A percentile compares a stretch with the other conserved stretches of the same genome.
Conservation (phyloP, 1,140 invertebrate genomes). For the Zophobas atratus region DNA sequence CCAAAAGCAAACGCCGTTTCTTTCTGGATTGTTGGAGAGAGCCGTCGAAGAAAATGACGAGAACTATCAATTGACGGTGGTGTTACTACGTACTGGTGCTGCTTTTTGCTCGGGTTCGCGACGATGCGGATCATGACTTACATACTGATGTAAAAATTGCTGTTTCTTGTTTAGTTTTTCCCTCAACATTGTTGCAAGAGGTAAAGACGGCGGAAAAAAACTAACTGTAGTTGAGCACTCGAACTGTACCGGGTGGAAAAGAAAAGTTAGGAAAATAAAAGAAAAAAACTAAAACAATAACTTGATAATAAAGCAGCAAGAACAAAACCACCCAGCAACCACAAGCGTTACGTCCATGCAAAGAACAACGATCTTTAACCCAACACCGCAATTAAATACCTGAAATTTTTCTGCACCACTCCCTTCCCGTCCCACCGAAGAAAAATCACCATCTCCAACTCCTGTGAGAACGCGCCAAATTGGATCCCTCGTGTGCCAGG, state of each 20-base stretch:
- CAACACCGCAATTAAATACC: not conserved
- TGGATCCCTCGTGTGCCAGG: not conserved
- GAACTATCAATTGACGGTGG: constrained; percentile 20
- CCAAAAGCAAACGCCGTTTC: constrained; percentile 19
- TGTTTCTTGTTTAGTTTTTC: constrained; percentile 22
- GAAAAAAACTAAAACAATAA: too few species aligned
- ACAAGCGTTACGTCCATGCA: not conserved
- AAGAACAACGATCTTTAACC: not conserved
- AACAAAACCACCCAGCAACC: too few species aligned
- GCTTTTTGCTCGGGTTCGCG: constrained; percentile 34
- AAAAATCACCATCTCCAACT: not conserved
- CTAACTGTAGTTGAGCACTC: too few species aligned
- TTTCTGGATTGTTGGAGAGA: constrained; percentile 7
- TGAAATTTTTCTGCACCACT: not conserved
- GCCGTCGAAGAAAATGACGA: constrained; percentile 23
- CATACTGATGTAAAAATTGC: constrained; percentile 30
- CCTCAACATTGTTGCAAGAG: constrained; percentile 2
- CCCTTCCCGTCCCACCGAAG: not conserved
- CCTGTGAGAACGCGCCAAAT: not conserved
- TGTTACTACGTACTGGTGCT: constrained; percentile 28
- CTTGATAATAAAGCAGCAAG: too few species aligned
- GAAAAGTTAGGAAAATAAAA: too few species aligned
- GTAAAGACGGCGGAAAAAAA: not conserved
- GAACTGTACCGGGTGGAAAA: too few species aligned
- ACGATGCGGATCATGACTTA: constrained; percentile 40